Percentiles rank a stretch among this genome's conserved stretches.
Conservation (phyloP, 2,888 invertebrate species). For the Luffia ferchaultella region DNA sequence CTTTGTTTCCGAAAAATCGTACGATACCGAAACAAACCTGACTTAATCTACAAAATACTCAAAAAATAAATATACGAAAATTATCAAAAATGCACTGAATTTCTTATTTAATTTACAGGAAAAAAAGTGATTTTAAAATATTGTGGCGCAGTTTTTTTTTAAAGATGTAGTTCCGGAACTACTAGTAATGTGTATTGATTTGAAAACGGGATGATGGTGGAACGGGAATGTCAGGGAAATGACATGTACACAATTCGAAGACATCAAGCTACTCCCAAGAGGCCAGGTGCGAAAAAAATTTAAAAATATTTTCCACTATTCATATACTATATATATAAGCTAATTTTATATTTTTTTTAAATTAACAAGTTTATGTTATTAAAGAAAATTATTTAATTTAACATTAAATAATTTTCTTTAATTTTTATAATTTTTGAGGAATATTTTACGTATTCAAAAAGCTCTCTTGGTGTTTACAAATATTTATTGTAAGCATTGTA, state of each 20-base stretch:
- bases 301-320: no score
- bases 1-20: neutral
- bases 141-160: neutral
- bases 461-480: no score
- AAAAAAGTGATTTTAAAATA: neutral
- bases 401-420: neutral
- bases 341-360: neutral
- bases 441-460: neutral
- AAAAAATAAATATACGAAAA: no score
- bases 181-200: neutral
- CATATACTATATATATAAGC: neutral
- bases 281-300: neutral
- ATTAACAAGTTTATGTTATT: neutral
- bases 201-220: neutral
- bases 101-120: neutral
- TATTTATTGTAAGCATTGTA: no score
- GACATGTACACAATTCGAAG: neutral
- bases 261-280: neutral
- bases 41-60: neutral
- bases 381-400: neutral
- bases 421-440: neutral
- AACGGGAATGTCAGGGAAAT: neutral
- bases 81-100: neutral
- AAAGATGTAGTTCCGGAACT: neutral
- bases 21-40: neutral